A percentile compares a stretch with the other conserved stretches of the same genome.
These are phyloP conservation scores for Drosophila borborema DNA, from an alignment of 2,888 invertebrate species.

Conservation along the genomic window DNA sequence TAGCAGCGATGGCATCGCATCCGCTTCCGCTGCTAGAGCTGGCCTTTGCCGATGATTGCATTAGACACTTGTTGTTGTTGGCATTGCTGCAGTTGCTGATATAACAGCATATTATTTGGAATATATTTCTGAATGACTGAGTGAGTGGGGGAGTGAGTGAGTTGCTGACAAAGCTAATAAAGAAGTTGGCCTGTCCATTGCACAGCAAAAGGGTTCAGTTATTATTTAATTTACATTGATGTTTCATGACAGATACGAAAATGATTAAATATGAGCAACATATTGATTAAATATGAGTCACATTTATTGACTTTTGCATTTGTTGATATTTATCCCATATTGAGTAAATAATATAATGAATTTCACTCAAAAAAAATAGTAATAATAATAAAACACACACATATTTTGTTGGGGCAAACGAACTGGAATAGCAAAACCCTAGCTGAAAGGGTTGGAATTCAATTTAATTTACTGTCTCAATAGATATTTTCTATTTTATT, in stretches of 20 bases:
- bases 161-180: conserved; percentile 6
- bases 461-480: neutral
- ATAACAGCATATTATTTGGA: conserved; percentile 3
- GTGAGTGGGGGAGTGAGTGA: neutral
- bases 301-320: neutral
- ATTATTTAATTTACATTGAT: neutral
- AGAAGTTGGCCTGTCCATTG: neutral
- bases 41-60: conserved; percentile 38
- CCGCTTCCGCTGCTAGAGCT: conserved; percentile 6
- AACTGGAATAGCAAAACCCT: neutral
- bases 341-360: conserved; percentile 1
- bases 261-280: neutral
- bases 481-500: conserved; percentile 5
- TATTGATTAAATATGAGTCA: neutral
- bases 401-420: neutral
- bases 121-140: conserved; percentile 2
- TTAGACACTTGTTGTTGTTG: conserved; percentile 31
- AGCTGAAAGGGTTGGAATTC: neutral
- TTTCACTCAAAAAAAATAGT: neutral
- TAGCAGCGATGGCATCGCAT: neutral
- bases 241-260: neutral
- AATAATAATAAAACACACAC: neutral
- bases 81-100: neutral
- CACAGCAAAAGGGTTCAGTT: neutral
- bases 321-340: neutral